Evolutionary conservation across 2,113 vertebrate genomes (phyloP).

Genomic region (Pangasianodon gigas): DNA sequence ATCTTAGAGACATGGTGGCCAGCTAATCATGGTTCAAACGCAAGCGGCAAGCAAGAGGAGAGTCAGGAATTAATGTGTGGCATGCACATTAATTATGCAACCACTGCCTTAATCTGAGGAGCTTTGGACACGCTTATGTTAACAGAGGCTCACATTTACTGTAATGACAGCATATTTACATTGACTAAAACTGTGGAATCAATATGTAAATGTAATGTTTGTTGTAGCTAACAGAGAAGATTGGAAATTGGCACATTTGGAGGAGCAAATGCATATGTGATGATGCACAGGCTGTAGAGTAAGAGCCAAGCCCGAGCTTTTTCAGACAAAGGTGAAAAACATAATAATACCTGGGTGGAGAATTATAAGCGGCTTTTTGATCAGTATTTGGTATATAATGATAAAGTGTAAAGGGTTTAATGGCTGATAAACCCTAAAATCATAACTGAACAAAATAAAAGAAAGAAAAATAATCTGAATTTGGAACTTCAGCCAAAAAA

Average conservation of each 20-base stretch:
- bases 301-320: conserved; percentile 39
- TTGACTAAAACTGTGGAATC: conserved; percentile 99
- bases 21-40: conserved; percentile 75
- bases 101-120: conserved; percentile 89
- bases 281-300: conserved; percentile 62
- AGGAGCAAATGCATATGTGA: conserved; percentile 75
- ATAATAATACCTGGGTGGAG: neutral
- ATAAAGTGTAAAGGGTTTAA: neutral
- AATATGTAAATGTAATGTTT: conserved; percentile 99
- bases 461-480: neutral
- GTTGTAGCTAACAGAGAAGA: conserved; percentile 97
- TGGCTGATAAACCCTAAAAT: neutral
- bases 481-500: neutral
- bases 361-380: neutral
- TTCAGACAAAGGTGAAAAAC: conserved; percentile 6
- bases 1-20: conserved; percentile 72
- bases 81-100: conserved; percentile 92
- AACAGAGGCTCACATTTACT: conserved; percentile 99
- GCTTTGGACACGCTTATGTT: conserved; percentile 97
- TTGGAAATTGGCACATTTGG: conserved; percentile 76
- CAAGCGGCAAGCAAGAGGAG: conserved; percentile 71
- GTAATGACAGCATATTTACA: conserved; percentile 99
- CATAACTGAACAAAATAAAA: neutral
- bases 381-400: neutral
- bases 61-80: conserved; percentile 85